A percentile compares a stretch with the other conserved stretches of the same genome.
Evolutionary conservation across 1,140 invertebrate genomes (phyloP).

Genomic region (Lerema accius): DNA sequence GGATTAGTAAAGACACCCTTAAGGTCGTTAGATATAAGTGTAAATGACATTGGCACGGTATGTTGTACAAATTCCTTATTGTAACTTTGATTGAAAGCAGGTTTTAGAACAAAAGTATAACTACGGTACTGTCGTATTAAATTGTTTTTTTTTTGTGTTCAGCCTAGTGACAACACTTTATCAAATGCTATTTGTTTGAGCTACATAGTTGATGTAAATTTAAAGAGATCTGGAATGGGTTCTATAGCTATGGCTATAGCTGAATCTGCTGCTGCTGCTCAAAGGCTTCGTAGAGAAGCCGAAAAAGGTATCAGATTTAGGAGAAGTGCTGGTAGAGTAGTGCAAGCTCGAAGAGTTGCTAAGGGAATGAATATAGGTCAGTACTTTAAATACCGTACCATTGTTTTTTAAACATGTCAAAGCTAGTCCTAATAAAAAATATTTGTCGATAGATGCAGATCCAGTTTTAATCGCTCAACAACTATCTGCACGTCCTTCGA

Average conservation of each 20-base stretch:
- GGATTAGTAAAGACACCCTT: constrained; percentile 73
- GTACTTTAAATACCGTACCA: background rate
- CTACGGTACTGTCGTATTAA: no score
- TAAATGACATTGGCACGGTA: constrained; percentile 75
- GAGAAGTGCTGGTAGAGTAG: constrained; percentile 69
- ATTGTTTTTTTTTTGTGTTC: no score
- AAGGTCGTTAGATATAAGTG: constrained; percentile 70
- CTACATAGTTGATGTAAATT: constrained; percentile 69
- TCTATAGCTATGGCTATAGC: constrained; percentile 69
- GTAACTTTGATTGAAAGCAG: background rate
- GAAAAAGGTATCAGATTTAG: constrained; percentile 76
- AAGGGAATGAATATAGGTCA: constrained; percentile 78
- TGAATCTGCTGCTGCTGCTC: constrained; percentile 70
- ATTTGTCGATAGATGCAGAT: constrained; percentile 68
- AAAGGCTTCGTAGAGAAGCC: constrained; percentile 70
- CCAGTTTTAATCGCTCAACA: constrained; percentile 72
- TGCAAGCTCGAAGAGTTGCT: constrained; percentile 71
- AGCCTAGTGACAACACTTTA: constrained; percentile 67
- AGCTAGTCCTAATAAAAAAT: constrained; percentile 1
- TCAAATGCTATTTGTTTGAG: constrained; percentile 76
- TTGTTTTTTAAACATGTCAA: background rate
- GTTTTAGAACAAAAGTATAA: background rate
- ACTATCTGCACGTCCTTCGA: constrained; percentile 71
- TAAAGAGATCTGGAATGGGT: constrained; percentile 75
- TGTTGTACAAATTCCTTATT: constrained; percentile 33